Evolutionary conservation across 2,888 invertebrate genomes (phyloP).

Genomic region (Megamerina dolium): DNA sequence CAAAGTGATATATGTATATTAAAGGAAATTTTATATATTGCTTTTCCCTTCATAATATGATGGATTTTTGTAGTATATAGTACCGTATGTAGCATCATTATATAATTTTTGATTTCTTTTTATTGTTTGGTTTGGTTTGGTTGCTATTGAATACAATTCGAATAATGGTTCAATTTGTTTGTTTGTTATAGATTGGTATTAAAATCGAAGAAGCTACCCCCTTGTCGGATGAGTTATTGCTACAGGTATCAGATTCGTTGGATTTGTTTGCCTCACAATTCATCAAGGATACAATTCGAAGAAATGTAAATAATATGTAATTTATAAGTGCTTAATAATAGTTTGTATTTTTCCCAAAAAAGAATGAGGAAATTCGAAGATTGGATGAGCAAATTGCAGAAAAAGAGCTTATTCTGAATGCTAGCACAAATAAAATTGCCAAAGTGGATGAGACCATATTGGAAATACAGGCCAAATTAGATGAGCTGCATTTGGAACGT

Average conservation of each 20-base stretch:
- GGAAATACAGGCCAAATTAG: constrained; percentile 58
- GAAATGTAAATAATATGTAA: constrained; percentile 59
- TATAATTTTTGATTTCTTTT: too few species aligned
- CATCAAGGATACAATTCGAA: constrained; percentile 63
- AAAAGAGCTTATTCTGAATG: constrained; percentile 53
- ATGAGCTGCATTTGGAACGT: constrained; percentile 50
- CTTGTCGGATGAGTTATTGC: constrained; percentile 57
- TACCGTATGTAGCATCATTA: too few species aligned
- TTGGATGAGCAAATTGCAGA: constrained; percentile 61
- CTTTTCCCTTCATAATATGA: too few species aligned
- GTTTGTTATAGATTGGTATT: constrained; percentile 52
- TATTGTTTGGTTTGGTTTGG: too few species aligned
- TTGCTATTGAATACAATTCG: too few species aligned
- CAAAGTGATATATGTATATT: too few species aligned
- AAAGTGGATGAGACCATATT: constrained; percentile 64
- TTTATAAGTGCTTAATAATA: background rate
- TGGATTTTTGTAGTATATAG: too few species aligned
- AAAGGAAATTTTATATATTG: too few species aligned
- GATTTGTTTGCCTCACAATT: constrained; percentile 60
- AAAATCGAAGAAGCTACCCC: constrained; percentile 52
- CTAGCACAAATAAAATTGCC: constrained; percentile 61
- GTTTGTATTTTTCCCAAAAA: constrained; percentile 1
- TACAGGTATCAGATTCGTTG: constrained; percentile 61
- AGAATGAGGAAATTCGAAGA: constrained; percentile 68
- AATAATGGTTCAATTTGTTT: background rate